phyloP scores from a whole-genome alignment of 2,113 vertebrate genomes.

The Candoia aspera region DNA sequence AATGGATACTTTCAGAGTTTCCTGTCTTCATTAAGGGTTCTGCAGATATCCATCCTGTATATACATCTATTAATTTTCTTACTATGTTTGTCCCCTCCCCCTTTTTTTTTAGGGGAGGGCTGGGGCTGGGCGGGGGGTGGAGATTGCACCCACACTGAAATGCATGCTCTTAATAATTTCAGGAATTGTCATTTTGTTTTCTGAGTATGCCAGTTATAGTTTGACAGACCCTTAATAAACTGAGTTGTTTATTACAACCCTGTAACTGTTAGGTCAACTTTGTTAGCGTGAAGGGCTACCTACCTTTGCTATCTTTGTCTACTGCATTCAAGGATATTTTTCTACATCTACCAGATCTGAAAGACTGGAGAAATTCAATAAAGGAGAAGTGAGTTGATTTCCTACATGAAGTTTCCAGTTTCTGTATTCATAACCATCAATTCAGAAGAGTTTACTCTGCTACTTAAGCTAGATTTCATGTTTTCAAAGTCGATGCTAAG shows the following conservation, averaged over 20 bases:
- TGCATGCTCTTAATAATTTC: constrained; percentile 56
- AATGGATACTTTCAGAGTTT: constrained; percentile 25
- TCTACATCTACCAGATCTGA: constrained; percentile 65
- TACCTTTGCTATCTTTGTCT: constrained; percentile 62
- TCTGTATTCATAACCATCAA: constrained; percentile 39
- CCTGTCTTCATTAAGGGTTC: constrained; percentile 15
- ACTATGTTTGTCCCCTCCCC: background rate
- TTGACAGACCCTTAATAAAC: constrained; percentile 50
- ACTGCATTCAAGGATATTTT: constrained; percentile 68
- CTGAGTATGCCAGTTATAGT: constrained; percentile 49
- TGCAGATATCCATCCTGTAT: constrained; percentile 32
- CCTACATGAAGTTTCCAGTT: constrained; percentile 45
- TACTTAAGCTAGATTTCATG: background rate
- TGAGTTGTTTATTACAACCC: constrained; percentile 59
- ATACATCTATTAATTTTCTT: constrained; percentile 28
- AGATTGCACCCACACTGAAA: constrained; percentile 27
- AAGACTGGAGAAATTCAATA: constrained; percentile 68
- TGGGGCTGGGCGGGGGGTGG: background rate
- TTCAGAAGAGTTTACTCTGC: background rate
- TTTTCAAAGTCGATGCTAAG: background rate
- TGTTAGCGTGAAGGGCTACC: constrained; percentile 60
- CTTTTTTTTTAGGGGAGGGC: background rate
- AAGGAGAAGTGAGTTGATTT: constrained; percentile 69
- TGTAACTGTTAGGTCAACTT: constrained; percentile 51
- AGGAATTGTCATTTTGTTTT: constrained; percentile 27